Evolutionary conservation across 2,888 invertebrate genomes (phyloP).

Genomic region (Norana najaformis): DNA sequence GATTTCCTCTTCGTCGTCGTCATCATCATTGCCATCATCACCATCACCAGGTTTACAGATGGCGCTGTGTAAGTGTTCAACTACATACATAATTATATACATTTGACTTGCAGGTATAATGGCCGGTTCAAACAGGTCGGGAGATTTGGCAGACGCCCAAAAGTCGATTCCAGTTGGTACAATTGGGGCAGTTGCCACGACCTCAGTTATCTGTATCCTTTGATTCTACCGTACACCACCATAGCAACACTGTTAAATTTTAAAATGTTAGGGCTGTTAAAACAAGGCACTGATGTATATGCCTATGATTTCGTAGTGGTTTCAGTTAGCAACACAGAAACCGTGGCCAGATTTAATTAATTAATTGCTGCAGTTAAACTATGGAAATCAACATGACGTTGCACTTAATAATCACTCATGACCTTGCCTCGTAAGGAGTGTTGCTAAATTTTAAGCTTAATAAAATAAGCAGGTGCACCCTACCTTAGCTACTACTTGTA

Average conservation of each 20-base stretch:
- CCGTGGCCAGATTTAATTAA: neutral
- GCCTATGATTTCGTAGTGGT: too few species aligned
- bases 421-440: too few species aligned
- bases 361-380: neutral
- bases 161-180: constrained; percentile 97
- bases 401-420: too few species aligned
- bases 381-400: too few species aligned
- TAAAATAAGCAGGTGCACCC: neutral
- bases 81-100: too few species aligned
- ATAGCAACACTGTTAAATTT: neutral
- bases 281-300: too few species aligned
- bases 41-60: too few species aligned
- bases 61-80: too few species aligned
- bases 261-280: too few species aligned
- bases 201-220: constrained; percentile 79
- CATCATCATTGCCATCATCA: neutral
- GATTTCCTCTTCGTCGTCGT: neutral
- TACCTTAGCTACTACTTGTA: neutral
- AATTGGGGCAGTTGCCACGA: constrained; percentile 91
- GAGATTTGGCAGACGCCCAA: constrained; percentile 96
- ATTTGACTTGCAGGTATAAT: constrained; percentile 78
- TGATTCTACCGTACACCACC: neutral
- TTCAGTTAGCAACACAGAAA: neutral
- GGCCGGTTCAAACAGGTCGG: constrained; percentile 98
- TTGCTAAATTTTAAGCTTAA: neutral